Percentiles rank a stretch among this genome's conserved stretches.
Evolutionary conservation across 2,888 invertebrate genomes (phyloP).

Genomic region (Campaea margaritaria): DNA sequence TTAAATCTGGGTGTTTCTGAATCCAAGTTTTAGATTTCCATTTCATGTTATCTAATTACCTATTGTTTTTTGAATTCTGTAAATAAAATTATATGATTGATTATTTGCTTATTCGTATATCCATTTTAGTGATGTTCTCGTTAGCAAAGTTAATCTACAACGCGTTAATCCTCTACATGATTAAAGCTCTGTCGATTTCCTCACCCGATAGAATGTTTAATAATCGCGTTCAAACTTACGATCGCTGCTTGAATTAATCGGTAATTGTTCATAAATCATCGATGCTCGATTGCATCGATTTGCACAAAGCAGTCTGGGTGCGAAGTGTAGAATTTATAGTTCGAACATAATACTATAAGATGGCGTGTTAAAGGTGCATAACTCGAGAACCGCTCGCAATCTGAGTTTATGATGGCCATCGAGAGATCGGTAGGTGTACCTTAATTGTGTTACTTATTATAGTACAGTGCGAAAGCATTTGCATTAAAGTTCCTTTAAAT

Average conservation of each 20-base stretch:
- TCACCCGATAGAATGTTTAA: conserved; percentile 69
- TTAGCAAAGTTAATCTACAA: conserved; percentile 5
- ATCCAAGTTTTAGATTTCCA: too few species aligned
- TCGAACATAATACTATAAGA: conserved; percentile 68
- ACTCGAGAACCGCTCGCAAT: conserved; percentile 65
- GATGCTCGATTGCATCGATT: conserved; percentile 83
- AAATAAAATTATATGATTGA: too few species aligned
- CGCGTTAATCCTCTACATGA: conserved; percentile 48
- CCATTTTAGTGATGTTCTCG: background rate
- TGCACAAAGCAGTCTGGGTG: conserved; percentile 82
- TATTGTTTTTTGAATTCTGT: too few species aligned
- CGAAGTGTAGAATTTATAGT: conserved; percentile 81
- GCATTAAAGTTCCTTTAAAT: conserved; percentile 18
- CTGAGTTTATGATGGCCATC: conserved; percentile 74
- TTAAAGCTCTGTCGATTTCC: conserved; percentile 65
- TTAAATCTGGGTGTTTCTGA: too few species aligned
- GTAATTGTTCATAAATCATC: conserved; percentile 85
- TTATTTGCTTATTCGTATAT: background rate
- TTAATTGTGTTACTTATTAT: conserved; percentile 71
- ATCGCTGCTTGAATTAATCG: conserved; percentile 85
- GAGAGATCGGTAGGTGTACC: conserved; percentile 57
- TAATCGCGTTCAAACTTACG: conserved; percentile 82
- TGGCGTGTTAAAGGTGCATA: conserved; percentile 79
- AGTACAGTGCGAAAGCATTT: conserved; percentile 32
- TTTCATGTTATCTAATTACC: too few species aligned